Percentiles rank a stretch among this genome's conserved stretches.
phyloP scores from a whole-genome alignment of 2,797 vertebrate species.

The Cuculus canorus region DNA sequence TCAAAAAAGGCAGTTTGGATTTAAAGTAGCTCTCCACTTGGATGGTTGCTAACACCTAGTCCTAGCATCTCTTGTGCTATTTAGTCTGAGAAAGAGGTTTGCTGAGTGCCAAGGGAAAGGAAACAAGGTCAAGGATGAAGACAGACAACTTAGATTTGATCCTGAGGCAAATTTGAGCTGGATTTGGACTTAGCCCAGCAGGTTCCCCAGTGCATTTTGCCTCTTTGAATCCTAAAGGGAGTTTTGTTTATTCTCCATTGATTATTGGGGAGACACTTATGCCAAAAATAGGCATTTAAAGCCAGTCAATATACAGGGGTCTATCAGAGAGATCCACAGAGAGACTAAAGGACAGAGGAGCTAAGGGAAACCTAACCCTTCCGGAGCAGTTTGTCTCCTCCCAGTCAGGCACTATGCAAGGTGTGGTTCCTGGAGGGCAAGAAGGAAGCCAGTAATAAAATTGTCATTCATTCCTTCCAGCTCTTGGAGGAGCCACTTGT shows the following conservation, averaged over 20 bases:
- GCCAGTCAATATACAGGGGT: neutral
- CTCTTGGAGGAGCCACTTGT: neutral
- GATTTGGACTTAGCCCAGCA: neutral
- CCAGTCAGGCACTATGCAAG: neutral
- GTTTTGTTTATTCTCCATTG: neutral
- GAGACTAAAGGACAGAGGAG: neutral
- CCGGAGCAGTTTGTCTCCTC: neutral
- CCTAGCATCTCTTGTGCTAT: neutral
- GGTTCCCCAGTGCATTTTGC: neutral
- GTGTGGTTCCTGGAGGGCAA: neutral
- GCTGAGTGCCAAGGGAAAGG: neutral
- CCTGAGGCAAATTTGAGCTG: constrained; percentile 15
- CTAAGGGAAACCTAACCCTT: neutral
- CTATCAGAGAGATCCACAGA: neutral
- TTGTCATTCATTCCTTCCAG: neutral
- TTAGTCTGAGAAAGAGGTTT: constrained; percentile 5
- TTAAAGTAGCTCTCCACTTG: constrained; percentile 37
- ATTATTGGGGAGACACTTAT: neutral
- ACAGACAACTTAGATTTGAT: neutral
- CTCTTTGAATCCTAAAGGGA: neutral
- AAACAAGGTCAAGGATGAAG: constrained; percentile 27
- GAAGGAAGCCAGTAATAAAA: neutral
- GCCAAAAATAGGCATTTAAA: neutral
- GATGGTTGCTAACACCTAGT: constrained; percentile 33
- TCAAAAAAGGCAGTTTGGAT: constrained; percentile 35